Evolutionary conservation across 1,140 invertebrate genomes (phyloP), one percentile per base, ranked within the genome.

Genomic region (Parapsyche elsis): DNA sequence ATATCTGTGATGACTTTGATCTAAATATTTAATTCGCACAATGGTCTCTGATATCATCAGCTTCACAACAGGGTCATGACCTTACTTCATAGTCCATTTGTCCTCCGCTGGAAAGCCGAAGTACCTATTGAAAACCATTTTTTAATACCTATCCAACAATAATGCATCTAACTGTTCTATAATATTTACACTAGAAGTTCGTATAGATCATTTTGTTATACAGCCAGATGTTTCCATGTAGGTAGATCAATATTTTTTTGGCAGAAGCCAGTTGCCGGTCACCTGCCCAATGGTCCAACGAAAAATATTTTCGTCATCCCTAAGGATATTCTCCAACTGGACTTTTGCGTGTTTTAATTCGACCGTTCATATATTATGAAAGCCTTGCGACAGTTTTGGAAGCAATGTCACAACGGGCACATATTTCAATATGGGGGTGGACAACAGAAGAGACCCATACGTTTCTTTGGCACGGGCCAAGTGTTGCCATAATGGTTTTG

Each of bases 211-310:
- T 49, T 73, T 19, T 38, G 61, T 7, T 30, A 73, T 5, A 38
- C 5, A 38, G n/a, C 71, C 71, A 73, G 71, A 73, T 73, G 71
- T 73, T 49, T 38, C 71, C 19, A 73, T 46, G 45, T 73, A 45
- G 44, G 71, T 23, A 16, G 38, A 23, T 21, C 16, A 21, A n/a
- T 73, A 21, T 73, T 80, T 78, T 82, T 80, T 82, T 82, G n/a
- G 78, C 81, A 78, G 44, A 45, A 76, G 75, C 30, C 78, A 81
- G 81, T 79, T 79, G 81, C n/a, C 75, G 81, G 77, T 81, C 81
- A 82, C 81, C 81, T 82, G 81, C 75, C 75, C 30, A 46, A 67
- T 10, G 21, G 21, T 61, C n/a, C 59, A 59, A 59, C 16, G 12
- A 16, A 53, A 2, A 53, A 53, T 5, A 5, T 1, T 12, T 53